These are phyloP conservation scores for Scaptodrosophila lebanonensis DNA, from an alignment of 1,140 invertebrate species.

Conservation along the genomic window DNA sequence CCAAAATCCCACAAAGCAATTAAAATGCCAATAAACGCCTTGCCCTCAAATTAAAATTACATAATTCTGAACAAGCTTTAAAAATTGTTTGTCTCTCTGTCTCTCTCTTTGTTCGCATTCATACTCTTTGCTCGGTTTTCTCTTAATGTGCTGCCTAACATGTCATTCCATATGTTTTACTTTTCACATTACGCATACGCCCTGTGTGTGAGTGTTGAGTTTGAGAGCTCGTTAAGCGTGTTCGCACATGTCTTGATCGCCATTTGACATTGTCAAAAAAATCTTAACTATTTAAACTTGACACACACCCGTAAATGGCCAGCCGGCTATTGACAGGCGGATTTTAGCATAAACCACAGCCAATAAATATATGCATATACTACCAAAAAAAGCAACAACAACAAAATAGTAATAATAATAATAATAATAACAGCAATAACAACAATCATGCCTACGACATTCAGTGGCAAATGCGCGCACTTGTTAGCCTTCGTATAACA, in stretches of 20 bases:
- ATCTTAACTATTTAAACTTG: constrained; percentile 56
- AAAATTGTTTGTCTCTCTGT: not conserved
- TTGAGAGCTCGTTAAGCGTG: no score
- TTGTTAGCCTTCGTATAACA: constrained; percentile 8
- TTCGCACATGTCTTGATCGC: not conserved
- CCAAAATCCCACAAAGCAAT: no score
- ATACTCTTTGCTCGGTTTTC: no score
- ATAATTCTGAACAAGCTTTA: constrained; percentile 49
- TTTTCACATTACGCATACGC: no score
- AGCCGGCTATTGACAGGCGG: constrained; percentile 4
- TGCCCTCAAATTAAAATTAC: constrained; percentile 54
- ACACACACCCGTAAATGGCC: constrained; percentile 24
- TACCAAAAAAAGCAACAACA: not conserved
- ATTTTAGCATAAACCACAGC: not conserved
- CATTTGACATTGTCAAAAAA: constrained; percentile 54
- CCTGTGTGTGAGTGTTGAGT: no score
- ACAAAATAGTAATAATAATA: not conserved
- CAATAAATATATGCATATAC: not conserved
- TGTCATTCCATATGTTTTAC: no score
- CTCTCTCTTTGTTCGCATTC: constrained; percentile 28
- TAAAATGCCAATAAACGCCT: no score
- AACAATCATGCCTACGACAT: not conserved
- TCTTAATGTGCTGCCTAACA: no score
- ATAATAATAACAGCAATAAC: not conserved
- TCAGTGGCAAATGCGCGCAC: constrained; percentile 7